Conservation (phyloP, 2,797 vertebrate genomes). For the Sebastes kiyomatsui region DNA sequence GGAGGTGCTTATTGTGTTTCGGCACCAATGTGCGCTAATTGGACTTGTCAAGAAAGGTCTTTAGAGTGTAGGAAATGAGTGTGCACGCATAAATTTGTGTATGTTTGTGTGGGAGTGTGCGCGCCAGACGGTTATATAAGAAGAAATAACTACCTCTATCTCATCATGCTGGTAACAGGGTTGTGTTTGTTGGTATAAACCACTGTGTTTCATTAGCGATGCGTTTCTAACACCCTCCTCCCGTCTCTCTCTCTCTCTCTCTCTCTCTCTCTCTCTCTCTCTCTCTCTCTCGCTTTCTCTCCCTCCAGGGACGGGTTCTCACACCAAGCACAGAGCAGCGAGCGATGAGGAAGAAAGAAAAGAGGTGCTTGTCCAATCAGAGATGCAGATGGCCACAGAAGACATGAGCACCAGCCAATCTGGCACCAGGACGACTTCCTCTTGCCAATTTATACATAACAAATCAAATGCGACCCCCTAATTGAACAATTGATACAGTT, state of each 20-base stretch:
- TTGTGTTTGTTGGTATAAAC: slow-evolving; percentile 50
- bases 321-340: slow-evolving; percentile 28
- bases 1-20: slow-evolving; percentile 40
- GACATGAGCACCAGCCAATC: slow-evolving; percentile 66
- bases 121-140: slow-evolving; percentile 27
- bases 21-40: not conserved
- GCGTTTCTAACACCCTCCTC: slow-evolving; percentile 25
- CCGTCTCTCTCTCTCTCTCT: slow-evolving; percentile 5
- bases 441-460: slow-evolving; percentile 47
- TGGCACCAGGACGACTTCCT: slow-evolving; percentile 43
- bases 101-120: not conserved
- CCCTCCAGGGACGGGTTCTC: slow-evolving; percentile 57
- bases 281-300: not conserved
- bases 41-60: no score
- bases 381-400: slow-evolving; percentile 62
- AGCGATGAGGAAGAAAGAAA: slow-evolving; percentile 65
- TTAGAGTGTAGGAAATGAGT: not conserved
- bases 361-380: slow-evolving; percentile 59
- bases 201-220: slow-evolving; percentile 47
- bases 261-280: slow-evolving; percentile 1
- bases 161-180: slow-evolving; percentile 45
- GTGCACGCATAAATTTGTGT: not conserved
- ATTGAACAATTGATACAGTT: slow-evolving; percentile 45
- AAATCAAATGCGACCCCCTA: slow-evolving; percentile 58
- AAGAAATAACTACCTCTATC: slow-evolving; percentile 20